Conservation (phyloP, 2,888 invertebrate species). For the Arge pagana region DNA sequence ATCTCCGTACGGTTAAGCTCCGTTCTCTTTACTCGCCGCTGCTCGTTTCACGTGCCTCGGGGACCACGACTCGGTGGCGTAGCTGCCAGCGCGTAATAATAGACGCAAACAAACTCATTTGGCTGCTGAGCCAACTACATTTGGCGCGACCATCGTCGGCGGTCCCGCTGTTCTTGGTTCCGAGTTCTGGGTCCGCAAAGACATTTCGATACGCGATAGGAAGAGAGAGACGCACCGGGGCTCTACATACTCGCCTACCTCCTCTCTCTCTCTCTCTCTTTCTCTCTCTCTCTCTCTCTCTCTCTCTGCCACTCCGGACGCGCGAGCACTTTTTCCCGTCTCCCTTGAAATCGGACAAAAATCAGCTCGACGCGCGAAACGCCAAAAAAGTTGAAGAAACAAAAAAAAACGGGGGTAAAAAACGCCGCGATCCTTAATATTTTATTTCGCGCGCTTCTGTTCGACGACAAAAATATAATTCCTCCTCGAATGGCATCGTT, state of each 20-base stretch:
- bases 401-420: too few relatives aligned
- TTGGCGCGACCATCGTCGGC: slow-evolving; percentile 48
- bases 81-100: slow-evolving; percentile 46
- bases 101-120: slow-evolving; percentile 54
- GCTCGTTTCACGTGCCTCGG: slow-evolving; percentile 35
- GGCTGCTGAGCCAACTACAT: slow-evolving; percentile 53
- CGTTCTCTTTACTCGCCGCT: too few relatives aligned
- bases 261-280: neutral
- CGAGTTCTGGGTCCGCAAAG: slow-evolving; percentile 18
- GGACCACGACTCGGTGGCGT: slow-evolving; percentile 48
- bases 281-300: neutral
- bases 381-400: too few relatives aligned
- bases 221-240: slow-evolving; percentile 35
- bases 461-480: too few relatives aligned
- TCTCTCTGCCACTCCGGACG: too few relatives aligned
- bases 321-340: too few relatives aligned
- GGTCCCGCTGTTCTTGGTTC: slow-evolving; percentile 13
- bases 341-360: too few relatives aligned
- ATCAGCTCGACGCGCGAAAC: too few relatives aligned
- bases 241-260: neutral
- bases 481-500: too few relatives aligned
- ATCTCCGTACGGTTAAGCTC: too few relatives aligned
- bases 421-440: too few relatives aligned
- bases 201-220: slow-evolving; percentile 36
- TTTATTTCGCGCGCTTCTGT: too few relatives aligned